Conservation (phyloP, 1,140 invertebrate species). For the Lordiphosa clarofinis region DNA sequence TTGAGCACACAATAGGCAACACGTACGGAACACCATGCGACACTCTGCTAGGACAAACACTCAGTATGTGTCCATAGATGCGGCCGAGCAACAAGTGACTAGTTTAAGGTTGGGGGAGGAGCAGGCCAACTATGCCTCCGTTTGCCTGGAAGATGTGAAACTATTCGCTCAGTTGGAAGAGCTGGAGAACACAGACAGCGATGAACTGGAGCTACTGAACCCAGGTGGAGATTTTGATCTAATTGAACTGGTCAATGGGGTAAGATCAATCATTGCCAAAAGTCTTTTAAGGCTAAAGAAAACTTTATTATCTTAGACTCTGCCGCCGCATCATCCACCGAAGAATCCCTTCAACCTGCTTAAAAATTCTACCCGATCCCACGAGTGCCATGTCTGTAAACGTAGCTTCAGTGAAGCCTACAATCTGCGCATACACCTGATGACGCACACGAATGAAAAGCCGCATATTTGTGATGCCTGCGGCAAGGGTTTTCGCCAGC, state of each 20-base stretch:
- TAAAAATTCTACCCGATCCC: not conserved
- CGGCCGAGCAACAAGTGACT: slow-evolving; percentile 7
- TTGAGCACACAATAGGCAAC: slow-evolving; percentile 10
- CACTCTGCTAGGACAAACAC: not conserved
- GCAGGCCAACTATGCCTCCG: slow-evolving; percentile 24
- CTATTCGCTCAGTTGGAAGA: slow-evolving; percentile 44
- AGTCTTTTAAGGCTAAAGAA: too few species aligned
- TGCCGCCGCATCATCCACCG: not conserved
- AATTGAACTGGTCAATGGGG: slow-evolving; percentile 13
- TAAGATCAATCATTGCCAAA: slow-evolving; percentile 9
- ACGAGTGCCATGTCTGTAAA: slow-evolving; percentile 44
- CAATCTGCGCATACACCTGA: slow-evolving; percentile 63
- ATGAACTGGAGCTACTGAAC: not conserved
- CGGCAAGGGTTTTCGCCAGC: slow-evolving; percentile 64
- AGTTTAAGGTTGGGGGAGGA: slow-evolving; percentile 7
- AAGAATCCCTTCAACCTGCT: too few species aligned
- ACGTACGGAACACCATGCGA: slow-evolving; percentile 4
- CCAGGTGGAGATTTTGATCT: slow-evolving; percentile 3
- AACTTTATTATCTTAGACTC: not conserved
- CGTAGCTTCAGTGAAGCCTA: slow-evolving; percentile 56
- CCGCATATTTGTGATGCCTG: slow-evolving; percentile 70
- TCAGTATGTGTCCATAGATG: slow-evolving; percentile 3
- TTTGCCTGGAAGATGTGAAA: slow-evolving; percentile 43
- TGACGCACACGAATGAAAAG: slow-evolving; percentile 68
- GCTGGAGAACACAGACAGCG: not conserved